A percentile compares a stretch with the other conserved stretches of the same genome.
phyloP scores from a whole-genome alignment of 2,888 invertebrate genomes.

The Lissocephala sabroskyi region DNA sequence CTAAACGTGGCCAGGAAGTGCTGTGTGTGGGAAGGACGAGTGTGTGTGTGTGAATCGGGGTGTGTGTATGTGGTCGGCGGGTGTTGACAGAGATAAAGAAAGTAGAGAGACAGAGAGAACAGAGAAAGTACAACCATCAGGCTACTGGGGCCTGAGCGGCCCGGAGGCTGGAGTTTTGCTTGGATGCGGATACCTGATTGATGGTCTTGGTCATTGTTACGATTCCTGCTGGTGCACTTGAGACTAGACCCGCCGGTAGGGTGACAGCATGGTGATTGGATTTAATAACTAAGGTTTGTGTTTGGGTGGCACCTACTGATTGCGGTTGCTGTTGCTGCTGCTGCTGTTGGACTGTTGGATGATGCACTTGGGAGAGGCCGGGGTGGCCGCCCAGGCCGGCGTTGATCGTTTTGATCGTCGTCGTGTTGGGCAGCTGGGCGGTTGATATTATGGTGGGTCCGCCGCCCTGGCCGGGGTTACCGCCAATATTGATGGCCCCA shows the following conservation, averaged over 20 bases:
- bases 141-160: too few relatives aligned
- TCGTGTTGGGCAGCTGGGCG: slow-evolving; percentile 73
- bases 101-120: too few relatives aligned
- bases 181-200: slow-evolving; percentile 70
- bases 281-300: slow-evolving; percentile 73
- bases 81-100: background rate
- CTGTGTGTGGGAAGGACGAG: background rate
- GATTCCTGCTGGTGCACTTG: slow-evolving; percentile 77
- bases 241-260: slow-evolving; percentile 74
- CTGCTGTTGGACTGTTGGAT: slow-evolving; percentile 52
- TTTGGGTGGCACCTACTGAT: slow-evolving; percentile 72
- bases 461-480: slow-evolving; percentile 47
- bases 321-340: slow-evolving; percentile 56
- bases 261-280: slow-evolving; percentile 74
- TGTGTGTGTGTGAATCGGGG: too few relatives aligned
- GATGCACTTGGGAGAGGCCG: slow-evolving; percentile 60
- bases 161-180: slow-evolving; percentile 16
- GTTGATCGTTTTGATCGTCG: slow-evolving; percentile 72
- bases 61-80: background rate
- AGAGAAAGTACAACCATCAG: too few relatives aligned
- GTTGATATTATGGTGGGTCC: slow-evolving; percentile 71
- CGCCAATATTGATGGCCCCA: slow-evolving; percentile 78
- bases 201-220: slow-evolving; percentile 78
- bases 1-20: background rate
- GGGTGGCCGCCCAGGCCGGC: slow-evolving; percentile 57